A percentile compares a stretch with the other conserved stretches of the same genome.
Conservation (phyloP, 1,140 invertebrate species). For the Drosophila lacteicornis region DNA sequence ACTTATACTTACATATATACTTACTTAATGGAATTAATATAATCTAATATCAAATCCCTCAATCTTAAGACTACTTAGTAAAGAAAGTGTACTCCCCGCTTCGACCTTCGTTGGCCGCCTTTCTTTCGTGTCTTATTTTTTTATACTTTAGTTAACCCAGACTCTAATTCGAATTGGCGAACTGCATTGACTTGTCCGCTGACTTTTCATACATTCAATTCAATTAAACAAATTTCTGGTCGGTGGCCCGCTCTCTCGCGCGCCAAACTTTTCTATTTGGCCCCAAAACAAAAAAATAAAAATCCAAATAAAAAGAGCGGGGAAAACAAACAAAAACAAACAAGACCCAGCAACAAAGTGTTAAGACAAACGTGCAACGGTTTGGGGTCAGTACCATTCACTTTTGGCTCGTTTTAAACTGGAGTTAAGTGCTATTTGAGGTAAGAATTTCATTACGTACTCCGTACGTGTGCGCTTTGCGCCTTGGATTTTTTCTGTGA, state of each 20-base stretch:
- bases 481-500: conserved; percentile 40
- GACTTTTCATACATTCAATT: conserved; percentile 75
- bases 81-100: neutral
- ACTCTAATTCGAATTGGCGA: conserved; percentile 65
- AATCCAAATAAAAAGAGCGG: conserved; percentile 31
- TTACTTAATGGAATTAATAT: too few species aligned
- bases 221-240: conserved; percentile 77
- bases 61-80: neutral
- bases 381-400: conserved; percentile 83
- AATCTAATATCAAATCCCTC: too few species aligned
- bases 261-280: conserved; percentile 75
- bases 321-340: conserved; percentile 48
- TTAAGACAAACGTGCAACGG: conserved; percentile 82
- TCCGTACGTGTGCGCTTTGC: conserved; percentile 70
- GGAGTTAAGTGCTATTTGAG: conserved; percentile 83
- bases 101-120: conserved; percentile 14
- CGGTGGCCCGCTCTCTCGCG: conserved; percentile 58
- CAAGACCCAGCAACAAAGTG: conserved; percentile 79
- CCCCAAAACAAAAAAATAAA: conserved; percentile 42
- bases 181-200: conserved; percentile 73
- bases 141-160: conserved; percentile 40
- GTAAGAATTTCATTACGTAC: conserved; percentile 82
- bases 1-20: too few species aligned
- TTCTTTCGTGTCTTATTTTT: conserved; percentile 34
- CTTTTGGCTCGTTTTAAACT: conserved; percentile 83